Conservation (phyloP, 2,797 vertebrate genomes). For the Hipposideros larvatus region DNA sequence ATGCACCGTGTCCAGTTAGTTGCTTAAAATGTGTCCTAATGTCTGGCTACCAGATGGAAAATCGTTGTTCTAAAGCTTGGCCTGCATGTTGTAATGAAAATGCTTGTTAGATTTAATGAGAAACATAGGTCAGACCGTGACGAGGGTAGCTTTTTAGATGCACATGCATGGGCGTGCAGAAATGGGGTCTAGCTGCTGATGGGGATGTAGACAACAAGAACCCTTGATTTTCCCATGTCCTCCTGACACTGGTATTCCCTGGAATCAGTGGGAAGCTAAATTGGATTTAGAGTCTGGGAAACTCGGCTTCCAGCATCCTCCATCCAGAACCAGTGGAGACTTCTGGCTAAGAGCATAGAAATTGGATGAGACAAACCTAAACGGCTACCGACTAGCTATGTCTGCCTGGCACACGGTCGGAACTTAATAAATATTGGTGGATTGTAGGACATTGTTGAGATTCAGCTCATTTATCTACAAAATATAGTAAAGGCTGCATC, state of each 20-base stretch:
- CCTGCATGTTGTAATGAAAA: background rate
- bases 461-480: background rate
- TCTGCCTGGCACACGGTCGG: accelerated
- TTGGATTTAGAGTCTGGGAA: conserved; percentile 62
- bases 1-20: background rate
- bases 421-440: background rate
- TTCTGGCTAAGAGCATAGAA: conserved; percentile 28
- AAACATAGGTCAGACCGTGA: conserved; percentile 61
- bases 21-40: conserved; percentile 49
- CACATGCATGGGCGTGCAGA: background rate
- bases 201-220: accelerated
- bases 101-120: conserved; percentile 56
- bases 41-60: conserved; percentile 60
- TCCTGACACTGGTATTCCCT: background rate
- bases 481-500: background rate
- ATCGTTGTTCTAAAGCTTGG: accelerated
- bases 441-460: background rate
- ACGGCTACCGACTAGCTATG: background rate
- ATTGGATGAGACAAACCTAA: background rate
- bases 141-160: conserved; percentile 46
- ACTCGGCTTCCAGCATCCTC: conserved; percentile 71
- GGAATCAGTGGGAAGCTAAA: background rate
- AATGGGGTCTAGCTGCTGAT: accelerated
- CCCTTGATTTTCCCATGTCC: background rate
- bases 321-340: background rate